A percentile compares a stretch with the other conserved stretches of the same genome.
Conservation (phyloP, 2,113 vertebrate species). For the Fulmarus glacialis region DNA sequence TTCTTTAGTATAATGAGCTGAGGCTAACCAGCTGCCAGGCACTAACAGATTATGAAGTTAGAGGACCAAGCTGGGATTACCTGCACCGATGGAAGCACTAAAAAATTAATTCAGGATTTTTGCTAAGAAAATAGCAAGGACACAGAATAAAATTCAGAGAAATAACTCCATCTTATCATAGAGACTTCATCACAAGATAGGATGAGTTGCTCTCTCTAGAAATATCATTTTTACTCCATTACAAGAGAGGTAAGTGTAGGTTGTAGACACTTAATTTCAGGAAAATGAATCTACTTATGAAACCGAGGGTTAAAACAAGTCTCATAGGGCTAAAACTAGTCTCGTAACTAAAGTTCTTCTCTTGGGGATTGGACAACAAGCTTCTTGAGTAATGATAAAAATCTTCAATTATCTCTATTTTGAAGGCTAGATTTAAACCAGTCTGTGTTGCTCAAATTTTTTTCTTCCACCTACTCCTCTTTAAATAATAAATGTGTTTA, state of each 20-base stretch:
- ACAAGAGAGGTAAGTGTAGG: not conserved
- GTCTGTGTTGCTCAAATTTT: not conserved
- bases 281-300: not conserved
- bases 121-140: not conserved
- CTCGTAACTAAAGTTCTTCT: not conserved
- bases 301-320: not conserved
- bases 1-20: not conserved
- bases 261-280: not conserved
- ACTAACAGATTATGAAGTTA: rapidly evolving
- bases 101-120: not conserved
- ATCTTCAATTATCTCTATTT: not conserved
- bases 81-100: not conserved
- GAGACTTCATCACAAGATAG: not conserved
- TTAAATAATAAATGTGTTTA: not conserved
- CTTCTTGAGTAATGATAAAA: not conserved
- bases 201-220: not conserved
- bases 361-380: not conserved
- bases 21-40: not conserved
- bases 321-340: not conserved
- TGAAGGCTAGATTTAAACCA: not conserved
- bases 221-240: not conserved
- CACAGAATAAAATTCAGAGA: not conserved
- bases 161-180: not conserved
- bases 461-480: not conserved
- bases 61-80: not conserved